phyloP scores from a whole-genome alignment of 2,113 vertebrate species.

The Silurus meridionalis region DNA sequence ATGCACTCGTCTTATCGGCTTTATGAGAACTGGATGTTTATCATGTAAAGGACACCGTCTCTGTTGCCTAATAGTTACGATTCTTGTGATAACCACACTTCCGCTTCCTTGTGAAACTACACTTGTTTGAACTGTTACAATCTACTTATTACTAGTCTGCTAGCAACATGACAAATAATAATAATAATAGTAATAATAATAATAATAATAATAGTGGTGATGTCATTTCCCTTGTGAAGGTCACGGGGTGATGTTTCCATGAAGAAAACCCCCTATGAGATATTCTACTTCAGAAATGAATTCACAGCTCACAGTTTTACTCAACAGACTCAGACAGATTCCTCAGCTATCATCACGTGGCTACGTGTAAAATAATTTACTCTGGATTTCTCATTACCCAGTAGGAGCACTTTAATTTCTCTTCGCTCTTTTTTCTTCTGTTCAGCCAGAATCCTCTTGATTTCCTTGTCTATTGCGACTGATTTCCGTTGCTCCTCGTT shows the following conservation, averaged over 20 bases:
- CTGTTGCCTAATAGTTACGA: background rate
- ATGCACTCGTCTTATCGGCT: background rate
- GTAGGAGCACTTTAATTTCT: conserved; percentile 84
- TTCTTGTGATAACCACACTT: background rate
- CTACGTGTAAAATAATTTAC: conserved; percentile 1
- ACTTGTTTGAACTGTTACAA: background rate
- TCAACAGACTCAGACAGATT: background rate
- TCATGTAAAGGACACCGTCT: background rate
- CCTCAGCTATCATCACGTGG: background rate
- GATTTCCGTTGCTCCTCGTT: conserved; percentile 78
- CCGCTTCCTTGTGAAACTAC: background rate
- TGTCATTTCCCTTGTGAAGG: background rate
- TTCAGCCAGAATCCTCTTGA: conserved; percentile 73
- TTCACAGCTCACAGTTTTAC: background rate
- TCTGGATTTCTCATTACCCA: conserved; percentile 72
- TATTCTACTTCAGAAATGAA: background rate
- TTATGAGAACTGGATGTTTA: conserved; percentile 2
- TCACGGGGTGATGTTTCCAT: background rate
- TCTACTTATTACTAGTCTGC: background rate
- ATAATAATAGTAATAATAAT: background rate
- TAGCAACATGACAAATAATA: background rate
- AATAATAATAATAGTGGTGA: background rate
- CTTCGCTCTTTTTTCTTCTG: conserved; percentile 77
- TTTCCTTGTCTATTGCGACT: conserved; percentile 77
- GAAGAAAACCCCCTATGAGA: background rate